A percentile compares a stretch with the other conserved stretches of the same genome.
Evolutionary conservation across 2,797 vertebrate genomes (phyloP).

Genomic region (Rhynchotus rufescens): DNA sequence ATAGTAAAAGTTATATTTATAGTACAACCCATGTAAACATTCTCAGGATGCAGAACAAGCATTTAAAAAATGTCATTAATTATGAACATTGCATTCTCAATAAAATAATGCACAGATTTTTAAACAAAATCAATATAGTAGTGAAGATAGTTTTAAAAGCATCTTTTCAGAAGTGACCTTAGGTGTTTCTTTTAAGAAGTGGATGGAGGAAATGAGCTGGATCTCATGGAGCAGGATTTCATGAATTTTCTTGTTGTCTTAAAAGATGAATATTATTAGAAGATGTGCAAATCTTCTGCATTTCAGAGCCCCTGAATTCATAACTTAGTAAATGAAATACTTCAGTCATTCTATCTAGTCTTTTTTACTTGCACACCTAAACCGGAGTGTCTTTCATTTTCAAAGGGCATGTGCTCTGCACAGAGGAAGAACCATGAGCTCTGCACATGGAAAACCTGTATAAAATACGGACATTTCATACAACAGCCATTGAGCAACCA

Average conservation of each 20-base stretch:
- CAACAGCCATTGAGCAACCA: not conserved
- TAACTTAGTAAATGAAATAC: not conserved
- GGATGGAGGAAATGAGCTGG: not conserved
- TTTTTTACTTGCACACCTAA: not conserved
- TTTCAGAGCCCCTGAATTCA: not conserved
- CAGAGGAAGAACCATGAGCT: not conserved
- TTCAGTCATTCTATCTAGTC: not conserved
- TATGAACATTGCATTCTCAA: not conserved
- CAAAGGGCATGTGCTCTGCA: not conserved
- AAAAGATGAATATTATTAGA: rapidly evolving
- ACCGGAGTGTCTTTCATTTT: not conserved
- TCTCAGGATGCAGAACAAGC: not conserved
- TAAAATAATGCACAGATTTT: not conserved
- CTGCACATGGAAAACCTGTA: not conserved
- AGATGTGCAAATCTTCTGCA: not conserved
- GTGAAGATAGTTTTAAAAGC: not conserved
- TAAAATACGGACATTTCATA: not conserved
- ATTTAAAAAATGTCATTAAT: not conserved
- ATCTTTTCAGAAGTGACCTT: not conserved
- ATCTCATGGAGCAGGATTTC: not conserved
- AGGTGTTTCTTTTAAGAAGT: not conserved
- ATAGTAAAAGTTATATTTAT: not conserved
- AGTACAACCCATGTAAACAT: rapidly evolving
- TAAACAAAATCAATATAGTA: not conserved
- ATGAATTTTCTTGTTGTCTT: not conserved